Conservation (phyloP, 2,113 vertebrate species). For the Perca schrenkii region DNA sequence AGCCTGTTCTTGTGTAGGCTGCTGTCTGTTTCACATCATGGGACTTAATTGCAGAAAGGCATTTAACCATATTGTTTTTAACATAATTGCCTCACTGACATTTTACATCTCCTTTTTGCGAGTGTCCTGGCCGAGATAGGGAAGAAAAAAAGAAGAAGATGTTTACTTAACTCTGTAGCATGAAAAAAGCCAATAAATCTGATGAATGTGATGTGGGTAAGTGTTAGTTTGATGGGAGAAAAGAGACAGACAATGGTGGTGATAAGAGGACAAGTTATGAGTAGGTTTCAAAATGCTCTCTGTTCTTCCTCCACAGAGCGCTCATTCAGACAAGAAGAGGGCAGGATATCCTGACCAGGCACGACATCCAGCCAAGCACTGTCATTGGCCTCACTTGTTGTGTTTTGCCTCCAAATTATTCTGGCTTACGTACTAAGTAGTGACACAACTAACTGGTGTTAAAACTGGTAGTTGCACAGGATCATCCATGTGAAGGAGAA, state of each 20-base stretch:
- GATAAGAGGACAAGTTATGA: slow-evolving; percentile 60
- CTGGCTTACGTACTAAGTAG: slow-evolving; percentile 17
- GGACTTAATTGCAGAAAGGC: slow-evolving; percentile 13
- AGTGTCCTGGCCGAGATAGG: not conserved
- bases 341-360: slow-evolving; percentile 74
- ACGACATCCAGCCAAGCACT: slow-evolving; percentile 28
- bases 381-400: slow-evolving; percentile 22
- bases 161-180: slow-evolving; percentile 10
- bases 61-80: not conserved
- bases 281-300: slow-evolving; percentile 59
- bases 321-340: slow-evolving; percentile 55
- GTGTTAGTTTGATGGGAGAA: slow-evolving; percentile 19
- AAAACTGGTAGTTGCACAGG: not conserved
- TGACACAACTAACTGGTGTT: not conserved
- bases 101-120: not conserved
- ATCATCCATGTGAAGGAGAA: not conserved
- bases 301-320: slow-evolving; percentile 58
- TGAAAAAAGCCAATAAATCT: slow-evolving; percentile 34
- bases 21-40: slow-evolving; percentile 8
- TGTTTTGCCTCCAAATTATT: slow-evolving; percentile 10
- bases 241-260: slow-evolving; percentile 28
- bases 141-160: not conserved
- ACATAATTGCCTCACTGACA: not conserved
- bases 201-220: slow-evolving; percentile 29
- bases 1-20: slow-evolving; percentile 16